Percentiles rank a stretch among this genome's conserved stretches.
These are phyloP conservation scores for Halcyon chelicuti DNA, from an alignment of 2,797 vertebrate genomes.

Conservation along the genomic window DNA sequence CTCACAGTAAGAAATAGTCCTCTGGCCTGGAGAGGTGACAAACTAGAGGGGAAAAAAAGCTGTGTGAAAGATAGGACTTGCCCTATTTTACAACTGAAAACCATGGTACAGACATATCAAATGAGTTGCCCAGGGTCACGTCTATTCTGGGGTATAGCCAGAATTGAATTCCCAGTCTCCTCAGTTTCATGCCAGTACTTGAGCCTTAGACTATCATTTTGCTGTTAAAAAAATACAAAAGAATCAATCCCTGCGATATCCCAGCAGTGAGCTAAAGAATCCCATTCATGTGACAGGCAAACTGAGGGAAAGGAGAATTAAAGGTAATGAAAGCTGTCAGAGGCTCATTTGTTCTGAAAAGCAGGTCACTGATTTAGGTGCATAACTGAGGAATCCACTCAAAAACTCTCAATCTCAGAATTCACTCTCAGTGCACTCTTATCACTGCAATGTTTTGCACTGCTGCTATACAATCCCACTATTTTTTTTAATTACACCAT, in stretches of 20 bases:
- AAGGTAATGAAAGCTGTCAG: background rate
- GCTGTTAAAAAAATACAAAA: background rate
- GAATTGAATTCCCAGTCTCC: background rate
- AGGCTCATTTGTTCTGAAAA: background rate
- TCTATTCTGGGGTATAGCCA: background rate
- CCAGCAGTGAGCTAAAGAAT: background rate
- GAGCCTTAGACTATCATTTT: background rate
- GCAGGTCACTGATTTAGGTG: background rate
- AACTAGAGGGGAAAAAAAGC: background rate
- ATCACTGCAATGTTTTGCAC: background rate
- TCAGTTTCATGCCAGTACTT: background rate
- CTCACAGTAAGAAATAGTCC: background rate
- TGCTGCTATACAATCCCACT: background rate
- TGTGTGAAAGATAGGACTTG: background rate
- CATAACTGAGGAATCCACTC: background rate
- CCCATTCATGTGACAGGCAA: background rate
- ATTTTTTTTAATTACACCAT: background rate
- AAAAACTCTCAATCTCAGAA: background rate
- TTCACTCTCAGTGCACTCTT: background rate
- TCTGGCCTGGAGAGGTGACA: background rate
- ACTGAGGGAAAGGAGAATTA: background rate
- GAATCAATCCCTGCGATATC: background rate
- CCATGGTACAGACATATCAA: background rate
- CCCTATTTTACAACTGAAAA: background rate
- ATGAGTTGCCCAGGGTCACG: background rate